Base-by-base conservation (phyloP, 2,797 vertebrate genomes). In the Darevskia nairensis region DNA sequence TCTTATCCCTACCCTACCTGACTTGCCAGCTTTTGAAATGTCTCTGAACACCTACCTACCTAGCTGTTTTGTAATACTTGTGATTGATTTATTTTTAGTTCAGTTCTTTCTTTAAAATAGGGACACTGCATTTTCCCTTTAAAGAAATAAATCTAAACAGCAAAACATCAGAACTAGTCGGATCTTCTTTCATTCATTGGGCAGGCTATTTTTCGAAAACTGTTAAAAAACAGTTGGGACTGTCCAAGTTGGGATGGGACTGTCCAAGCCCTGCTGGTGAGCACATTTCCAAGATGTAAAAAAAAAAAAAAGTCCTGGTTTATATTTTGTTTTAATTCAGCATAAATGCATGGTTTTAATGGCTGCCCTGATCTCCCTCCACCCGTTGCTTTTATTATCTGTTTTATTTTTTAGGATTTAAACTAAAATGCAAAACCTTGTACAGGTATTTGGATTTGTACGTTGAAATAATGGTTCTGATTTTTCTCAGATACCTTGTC, bases 381-480 rank as follows among this genome's bases (percentile, higher is more conserved):
- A n/a, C 61, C n/a, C 3, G 6, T 76, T 91, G 46, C 94, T 94
- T 95, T 94, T 55, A 95, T 90, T 95, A 55, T 15, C 13, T 15
- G 50, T 55, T 55, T 55, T 15, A 15, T 55, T 94, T 92, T 94
- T 92, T 93, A 93, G 94, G 86, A 91, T 93, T 91, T 92, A 89
- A 89, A 92, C 91, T 90, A 80, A 89, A 89, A 79, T 46, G n/a
- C 79, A 69, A 86, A 44, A 90, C 91, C 87, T 90, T 91, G 95
- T 95, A 91, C 95, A 95, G 95, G 94, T 93, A 88, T 92, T 89
- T 94, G 95, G 92, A 95, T 97, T 98, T 98, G 97, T 98, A 98
- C 95, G 97, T 97, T 97, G 96, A 97, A 96, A 95, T 96, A 94
- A 96, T 96, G 95, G 97, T 97, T 97, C 93, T 96, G 96, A 96